phyloP scores from a whole-genome alignment of 2,888 invertebrate species.

The Eupsilia transversa region DNA sequence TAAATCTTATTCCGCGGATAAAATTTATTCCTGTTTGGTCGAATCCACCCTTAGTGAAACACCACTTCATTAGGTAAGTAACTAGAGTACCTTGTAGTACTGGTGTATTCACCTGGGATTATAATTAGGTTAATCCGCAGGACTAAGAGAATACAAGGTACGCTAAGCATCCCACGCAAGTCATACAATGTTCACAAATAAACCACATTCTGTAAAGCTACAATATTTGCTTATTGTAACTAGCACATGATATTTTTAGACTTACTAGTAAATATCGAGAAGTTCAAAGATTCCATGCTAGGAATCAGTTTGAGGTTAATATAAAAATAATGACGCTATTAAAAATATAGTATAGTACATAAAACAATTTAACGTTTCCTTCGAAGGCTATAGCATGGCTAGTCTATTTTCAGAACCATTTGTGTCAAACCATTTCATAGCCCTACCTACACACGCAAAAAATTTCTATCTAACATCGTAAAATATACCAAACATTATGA shows the following conservation, averaged over 20 bases:
- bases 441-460: slow-evolving; percentile 51
- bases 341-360: slow-evolving; percentile 24
- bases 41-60: too few species aligned
- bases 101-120: slow-evolving; percentile 25
- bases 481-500: slow-evolving; percentile 52
- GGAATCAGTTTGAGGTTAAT: slow-evolving; percentile 24
- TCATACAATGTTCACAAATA: slow-evolving; percentile 20
- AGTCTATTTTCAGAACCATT: slow-evolving; percentile 43
- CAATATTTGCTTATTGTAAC: slow-evolving; percentile 1
- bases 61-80: not conserved
- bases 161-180: slow-evolving; percentile 29
- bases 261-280: not conserved
- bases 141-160: slow-evolving; percentile 4
- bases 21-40: too few species aligned
- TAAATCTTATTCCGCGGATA: too few species aligned
- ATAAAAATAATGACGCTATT: slow-evolving; percentile 36
- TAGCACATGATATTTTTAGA: slow-evolving; percentile 1
- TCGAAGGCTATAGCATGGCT: slow-evolving; percentile 13
- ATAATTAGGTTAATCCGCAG: slow-evolving; percentile 22
- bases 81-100: slow-evolving; percentile 7
- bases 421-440: slow-evolving; percentile 28
- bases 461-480: slow-evolving; percentile 46
- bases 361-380: slow-evolving; percentile 40
- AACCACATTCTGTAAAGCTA: not conserved
- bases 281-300: slow-evolving; percentile 32